Conservation (phyloP, 37 sponge, comb jelly and placozoan genomes). For the Hexactinellida sp. region DNA sequence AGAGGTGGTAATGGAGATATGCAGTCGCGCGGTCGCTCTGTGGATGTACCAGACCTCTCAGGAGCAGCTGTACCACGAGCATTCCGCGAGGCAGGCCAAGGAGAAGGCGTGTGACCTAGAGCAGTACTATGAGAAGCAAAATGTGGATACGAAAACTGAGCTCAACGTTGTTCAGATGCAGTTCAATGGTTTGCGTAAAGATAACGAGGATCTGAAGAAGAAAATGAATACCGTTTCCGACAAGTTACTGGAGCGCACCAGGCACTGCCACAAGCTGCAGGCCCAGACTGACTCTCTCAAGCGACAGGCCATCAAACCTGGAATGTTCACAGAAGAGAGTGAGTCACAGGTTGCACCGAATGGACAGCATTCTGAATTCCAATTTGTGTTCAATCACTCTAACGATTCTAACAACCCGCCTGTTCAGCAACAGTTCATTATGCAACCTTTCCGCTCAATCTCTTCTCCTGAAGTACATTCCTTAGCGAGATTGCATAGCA, state of each 20-base stretch:
- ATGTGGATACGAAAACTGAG: constrained; percentile 43
- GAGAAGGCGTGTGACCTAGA: constrained; percentile 69
- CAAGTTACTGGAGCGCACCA: constrained; percentile 56
- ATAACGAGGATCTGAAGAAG: constrained; percentile 44
- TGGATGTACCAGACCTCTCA: constrained; percentile 81
- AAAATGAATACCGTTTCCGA: constrained; percentile 62
- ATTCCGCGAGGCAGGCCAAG: constrained; percentile 44
- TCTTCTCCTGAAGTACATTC: background rate
- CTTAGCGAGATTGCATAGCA: background rate
- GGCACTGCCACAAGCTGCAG: constrained; percentile 80
- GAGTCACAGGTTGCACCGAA: background rate
- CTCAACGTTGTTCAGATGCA: constrained; percentile 25
- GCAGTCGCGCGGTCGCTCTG: constrained; percentile 66
- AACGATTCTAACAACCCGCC: background rate
- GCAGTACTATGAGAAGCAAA: constrained; percentile 51
- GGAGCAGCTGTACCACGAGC: constrained; percentile 58
- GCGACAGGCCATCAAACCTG: background rate
- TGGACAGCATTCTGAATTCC: background rate
- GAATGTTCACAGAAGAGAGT: background rate
- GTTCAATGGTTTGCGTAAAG: constrained; percentile 37
- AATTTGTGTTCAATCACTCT: constrained; percentile 6
- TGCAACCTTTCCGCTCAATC: background rate
- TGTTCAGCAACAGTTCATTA: background rate
- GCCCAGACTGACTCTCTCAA: background rate
- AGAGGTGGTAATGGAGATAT: constrained; percentile 77